These are phyloP conservation scores for Drosophila gunungcola DNA, from an alignment of 1,140 invertebrate genomes.

Conservation along the genomic window DNA sequence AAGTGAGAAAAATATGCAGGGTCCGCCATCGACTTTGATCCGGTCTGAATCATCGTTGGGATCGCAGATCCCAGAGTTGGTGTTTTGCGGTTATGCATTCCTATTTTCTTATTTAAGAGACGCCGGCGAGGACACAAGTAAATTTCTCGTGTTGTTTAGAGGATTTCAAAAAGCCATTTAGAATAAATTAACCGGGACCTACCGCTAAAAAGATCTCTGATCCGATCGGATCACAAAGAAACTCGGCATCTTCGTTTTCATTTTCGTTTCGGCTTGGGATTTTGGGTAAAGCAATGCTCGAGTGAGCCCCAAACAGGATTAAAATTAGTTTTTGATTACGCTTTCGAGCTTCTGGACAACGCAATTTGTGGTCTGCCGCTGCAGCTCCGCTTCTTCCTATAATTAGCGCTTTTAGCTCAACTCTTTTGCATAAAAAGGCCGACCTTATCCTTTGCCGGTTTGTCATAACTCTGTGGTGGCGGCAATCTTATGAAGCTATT, in stretches of 20 bases:
- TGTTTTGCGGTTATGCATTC: constrained; percentile 31
- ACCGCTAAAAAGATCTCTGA: constrained; percentile 74
- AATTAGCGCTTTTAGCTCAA: constrained; percentile 84
- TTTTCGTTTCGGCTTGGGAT: constrained; percentile 2
- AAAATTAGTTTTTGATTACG: constrained; percentile 85
- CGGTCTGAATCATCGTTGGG: constrained; percentile 69
- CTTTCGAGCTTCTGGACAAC: constrained; percentile 85
- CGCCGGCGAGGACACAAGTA: constrained; percentile 70
- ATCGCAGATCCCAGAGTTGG: constrained; percentile 24
- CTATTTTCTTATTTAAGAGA: constrained; percentile 15
- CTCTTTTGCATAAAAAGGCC: constrained; percentile 81
- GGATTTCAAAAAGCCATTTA: constrained; percentile 82
- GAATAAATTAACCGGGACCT: constrained; percentile 80
- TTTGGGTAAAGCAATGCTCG: constrained; percentile 22
- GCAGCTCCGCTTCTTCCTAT: constrained; percentile 27
- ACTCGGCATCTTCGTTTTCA: constrained; percentile 3
- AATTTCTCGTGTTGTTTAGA: constrained; percentile 72
- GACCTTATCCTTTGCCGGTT: constrained; percentile 45
- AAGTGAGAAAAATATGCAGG: constrained; percentile 80
- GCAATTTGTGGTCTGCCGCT: constrained; percentile 74
- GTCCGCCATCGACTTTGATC: constrained; percentile 32
- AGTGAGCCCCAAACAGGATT: constrained; percentile 79
- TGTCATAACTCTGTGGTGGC: constrained; percentile 72
- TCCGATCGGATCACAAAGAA: constrained; percentile 23
- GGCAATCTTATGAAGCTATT: constrained; percentile 74